phyloP scores from a whole-genome alignment of 2,888 invertebrate genomes.

The Aethes cnicana region DNA sequence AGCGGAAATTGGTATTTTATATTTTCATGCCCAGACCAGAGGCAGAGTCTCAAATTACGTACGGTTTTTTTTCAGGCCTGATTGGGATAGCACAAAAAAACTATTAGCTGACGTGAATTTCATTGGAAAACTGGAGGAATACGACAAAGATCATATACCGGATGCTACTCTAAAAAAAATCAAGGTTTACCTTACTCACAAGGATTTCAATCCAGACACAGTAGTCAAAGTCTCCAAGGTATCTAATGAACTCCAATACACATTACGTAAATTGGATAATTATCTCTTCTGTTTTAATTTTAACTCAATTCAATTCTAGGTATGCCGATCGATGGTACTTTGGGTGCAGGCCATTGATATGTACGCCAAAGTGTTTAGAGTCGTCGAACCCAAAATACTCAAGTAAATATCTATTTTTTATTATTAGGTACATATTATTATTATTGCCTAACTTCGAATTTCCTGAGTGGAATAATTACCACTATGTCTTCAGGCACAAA shows the following conservation, averaged over 20 bases:
- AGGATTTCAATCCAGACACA: slow-evolving; percentile 91
- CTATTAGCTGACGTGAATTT: slow-evolving; percentile 92
- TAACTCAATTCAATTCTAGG: slow-evolving; percentile 84
- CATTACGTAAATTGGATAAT: background rate
- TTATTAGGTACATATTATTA: background rate
- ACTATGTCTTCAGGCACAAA: slow-evolving; percentile 82
- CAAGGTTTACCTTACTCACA: slow-evolving; percentile 91
- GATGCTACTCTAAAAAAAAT: slow-evolving; percentile 89
- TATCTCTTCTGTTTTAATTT: background rate
- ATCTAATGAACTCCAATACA: background rate
- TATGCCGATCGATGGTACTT: slow-evolving; percentile 94
- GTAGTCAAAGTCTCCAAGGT: slow-evolving; percentile 87
- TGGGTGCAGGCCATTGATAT: slow-evolving; percentile 96
- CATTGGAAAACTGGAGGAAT: slow-evolving; percentile 90
- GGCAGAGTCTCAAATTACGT: too few relatives aligned
- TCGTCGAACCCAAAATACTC: slow-evolving; percentile 93
- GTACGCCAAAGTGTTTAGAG: slow-evolving; percentile 92
- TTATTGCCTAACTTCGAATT: background rate
- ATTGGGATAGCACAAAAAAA: slow-evolving; percentile 92
- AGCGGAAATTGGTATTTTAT: too few relatives aligned
- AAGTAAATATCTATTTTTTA: slow-evolving; percentile 76
- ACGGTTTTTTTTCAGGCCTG: slow-evolving; percentile 84
- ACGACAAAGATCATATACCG: slow-evolving; percentile 93
- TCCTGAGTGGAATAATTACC: background rate
- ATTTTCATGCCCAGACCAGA: too few relatives aligned